Conservation (phyloP, 2,888 invertebrate species). For the Cosmia trapezina region DNA sequence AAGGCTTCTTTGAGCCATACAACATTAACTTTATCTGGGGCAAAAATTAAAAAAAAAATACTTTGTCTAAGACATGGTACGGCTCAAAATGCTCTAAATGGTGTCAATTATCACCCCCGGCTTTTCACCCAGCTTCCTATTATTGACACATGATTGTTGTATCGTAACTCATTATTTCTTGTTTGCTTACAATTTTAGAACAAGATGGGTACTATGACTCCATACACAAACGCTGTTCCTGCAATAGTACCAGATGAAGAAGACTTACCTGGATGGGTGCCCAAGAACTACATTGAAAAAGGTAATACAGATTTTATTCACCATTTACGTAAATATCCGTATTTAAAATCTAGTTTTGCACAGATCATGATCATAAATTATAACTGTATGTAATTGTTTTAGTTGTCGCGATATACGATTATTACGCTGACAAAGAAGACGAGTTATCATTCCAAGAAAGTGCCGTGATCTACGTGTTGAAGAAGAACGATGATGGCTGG, state of each 20-base stretch:
- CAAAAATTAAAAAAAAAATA: too few relatives aligned
- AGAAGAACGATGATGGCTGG: constrained; percentile 99
- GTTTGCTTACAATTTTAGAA: constrained; percentile 63
- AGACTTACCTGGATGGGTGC: constrained; percentile 97
- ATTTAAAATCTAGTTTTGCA: neutral
- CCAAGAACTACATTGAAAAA: constrained; percentile 98
- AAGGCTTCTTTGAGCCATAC: constrained; percentile 91
- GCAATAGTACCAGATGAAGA: constrained; percentile 97
- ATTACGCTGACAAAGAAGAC: constrained; percentile 99
- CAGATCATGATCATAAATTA: neutral
- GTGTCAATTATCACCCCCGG: too few relatives aligned
- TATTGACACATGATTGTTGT: neutral
- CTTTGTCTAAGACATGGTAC: too few relatives aligned
- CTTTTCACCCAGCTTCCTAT: too few relatives aligned
- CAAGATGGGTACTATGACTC: constrained; percentile 79
- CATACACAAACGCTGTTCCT: constrained; percentile 93
- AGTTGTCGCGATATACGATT: constrained; percentile 99
- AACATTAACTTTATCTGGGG: too few relatives aligned
- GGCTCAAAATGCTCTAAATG: too few relatives aligned
- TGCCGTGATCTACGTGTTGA: constrained; percentile 98
- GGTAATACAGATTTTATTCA: constrained; percentile 86
- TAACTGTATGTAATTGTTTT: constrained; percentile 50
- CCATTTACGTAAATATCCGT: neutral
- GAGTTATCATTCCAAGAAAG: constrained; percentile 99
- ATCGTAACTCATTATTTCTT: neutral